Evolutionary conservation across 2,797 vertebrate species (phyloP).

Genomic region (Linurgus olivaceus): DNA sequence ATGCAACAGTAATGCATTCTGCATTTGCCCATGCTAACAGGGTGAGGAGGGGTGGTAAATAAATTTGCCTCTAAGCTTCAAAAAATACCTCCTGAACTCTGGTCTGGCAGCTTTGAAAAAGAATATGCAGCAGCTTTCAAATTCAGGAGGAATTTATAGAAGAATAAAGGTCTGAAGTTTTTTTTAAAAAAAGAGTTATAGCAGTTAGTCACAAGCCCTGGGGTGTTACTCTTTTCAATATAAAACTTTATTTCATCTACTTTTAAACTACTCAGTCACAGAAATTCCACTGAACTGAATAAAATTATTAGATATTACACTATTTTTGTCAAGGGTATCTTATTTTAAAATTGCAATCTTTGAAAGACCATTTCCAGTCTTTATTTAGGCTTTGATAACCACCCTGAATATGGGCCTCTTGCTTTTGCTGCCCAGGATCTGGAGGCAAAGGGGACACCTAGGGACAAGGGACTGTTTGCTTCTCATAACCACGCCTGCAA

Average conservation of each 20-base stretch:
- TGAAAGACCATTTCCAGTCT: neutral
- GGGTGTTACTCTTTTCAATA: neutral
- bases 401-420: neutral
- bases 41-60: neutral
- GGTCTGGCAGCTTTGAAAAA: neutral
- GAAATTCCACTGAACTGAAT: neutral
- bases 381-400: neutral
- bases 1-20: neutral
- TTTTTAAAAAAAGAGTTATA: neutral
- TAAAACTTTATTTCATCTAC: neutral
- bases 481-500: neutral
- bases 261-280: neutral
- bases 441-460: neutral
- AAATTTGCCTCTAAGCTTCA: neutral
- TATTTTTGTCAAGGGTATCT: neutral
- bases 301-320: neutral
- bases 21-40: neutral
- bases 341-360: slow-evolving; percentile 5
- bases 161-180: neutral
- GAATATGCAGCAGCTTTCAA: neutral
- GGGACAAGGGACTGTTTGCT: neutral
- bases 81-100: neutral
- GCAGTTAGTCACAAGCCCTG: neutral
- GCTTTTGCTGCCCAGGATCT: neutral
- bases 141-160: slow-evolving; percentile 28